A percentile compares a stretch with the other conserved stretches of the same genome.
phyloP scores from a whole-genome alignment of 2,888 invertebrate genomes.

The Nineta flava region DNA sequence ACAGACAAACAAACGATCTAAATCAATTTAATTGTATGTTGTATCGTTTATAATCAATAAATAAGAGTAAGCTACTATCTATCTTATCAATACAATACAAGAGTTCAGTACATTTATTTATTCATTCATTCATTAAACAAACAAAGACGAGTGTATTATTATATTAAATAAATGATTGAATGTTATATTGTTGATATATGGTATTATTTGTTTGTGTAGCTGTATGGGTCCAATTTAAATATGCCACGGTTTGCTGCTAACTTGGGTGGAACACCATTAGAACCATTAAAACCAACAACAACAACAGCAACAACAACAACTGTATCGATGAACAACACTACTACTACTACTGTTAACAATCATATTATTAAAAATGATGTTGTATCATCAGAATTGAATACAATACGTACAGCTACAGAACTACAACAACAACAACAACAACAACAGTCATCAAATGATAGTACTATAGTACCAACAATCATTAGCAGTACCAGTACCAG shows the following conservation, averaged over 20 bases:
- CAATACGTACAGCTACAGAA: conserved; percentile 10
- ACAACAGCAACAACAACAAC: neutral
- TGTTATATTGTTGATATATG: neutral
- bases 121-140: no score
- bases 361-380: conserved; percentile 31
- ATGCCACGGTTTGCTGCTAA: conserved; percentile 82
- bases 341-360: neutral
- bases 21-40: no score
- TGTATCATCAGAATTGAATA: conserved; percentile 26
- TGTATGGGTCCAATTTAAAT: conserved; percentile 72
- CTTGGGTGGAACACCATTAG: conserved; percentile 58
- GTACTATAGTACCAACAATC: no score
- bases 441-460: no score
- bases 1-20: no score
- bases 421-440: conserved; percentile 4
- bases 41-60: no score
- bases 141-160: no score
- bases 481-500: no score
- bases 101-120: no score
- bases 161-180: neutral
- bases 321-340: neutral
- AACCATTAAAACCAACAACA: conserved; percentile 49
- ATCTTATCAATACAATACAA: no score
- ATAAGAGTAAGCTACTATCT: no score
- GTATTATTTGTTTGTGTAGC: conserved; percentile 32